Base-by-base conservation (phyloP, 2,888 invertebrate genomes). In the Digitonthophagus gazella region DNA sequence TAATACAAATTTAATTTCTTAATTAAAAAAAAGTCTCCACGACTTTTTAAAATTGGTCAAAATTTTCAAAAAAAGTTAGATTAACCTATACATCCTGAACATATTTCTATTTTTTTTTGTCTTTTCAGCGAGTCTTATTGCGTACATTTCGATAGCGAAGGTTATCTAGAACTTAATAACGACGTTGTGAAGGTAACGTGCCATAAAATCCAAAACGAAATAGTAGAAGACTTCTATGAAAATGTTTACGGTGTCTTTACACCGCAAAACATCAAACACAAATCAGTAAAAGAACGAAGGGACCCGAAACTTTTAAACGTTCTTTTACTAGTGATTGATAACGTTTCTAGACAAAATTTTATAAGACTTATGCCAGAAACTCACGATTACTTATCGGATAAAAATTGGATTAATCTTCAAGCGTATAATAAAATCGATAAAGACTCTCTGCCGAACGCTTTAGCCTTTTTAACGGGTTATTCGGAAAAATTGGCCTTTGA, bases 371-470 rank as follows among this genome's bases (percentile, higher is more conserved):
- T 95, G 89, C 90, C 91, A 0, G 85, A 87, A 76, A 93, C 93
- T 0, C 84, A 86, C 0, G 83, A 85, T n/a, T 90, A 89, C 78
- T 84, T 96, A 28, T 83, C 88, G 61, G 85, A 88, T 15, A 88
- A 75, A 58, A 71, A 72, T 8, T 81, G 80, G 74, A 71, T 75
- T 14, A 79, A 80, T 72, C 75, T 79, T 22, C 69, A 72, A 44
- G 80, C 78, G 0, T 81, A 80, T 71, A 86, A 86, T 72, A 87
- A 93, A 88, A 87, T 93, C 72, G 94, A 90, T 4, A 96, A 96
- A 77, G 96, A 96, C 77, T 96, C 95, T 0, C 93, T 93, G 78
- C 94, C 96, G 0, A 97, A 97, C 81, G 82, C 96, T 64, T 91
- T 95, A 86, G 93, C 95, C 0, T 85, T 92, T 58, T 84, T 93